Percentiles rank a stretch among this genome's conserved stretches.
These are phyloP conservation scores for Synanceia verrucosa DNA, from an alignment of 2,797 vertebrate species.

Conservation along the genomic window DNA sequence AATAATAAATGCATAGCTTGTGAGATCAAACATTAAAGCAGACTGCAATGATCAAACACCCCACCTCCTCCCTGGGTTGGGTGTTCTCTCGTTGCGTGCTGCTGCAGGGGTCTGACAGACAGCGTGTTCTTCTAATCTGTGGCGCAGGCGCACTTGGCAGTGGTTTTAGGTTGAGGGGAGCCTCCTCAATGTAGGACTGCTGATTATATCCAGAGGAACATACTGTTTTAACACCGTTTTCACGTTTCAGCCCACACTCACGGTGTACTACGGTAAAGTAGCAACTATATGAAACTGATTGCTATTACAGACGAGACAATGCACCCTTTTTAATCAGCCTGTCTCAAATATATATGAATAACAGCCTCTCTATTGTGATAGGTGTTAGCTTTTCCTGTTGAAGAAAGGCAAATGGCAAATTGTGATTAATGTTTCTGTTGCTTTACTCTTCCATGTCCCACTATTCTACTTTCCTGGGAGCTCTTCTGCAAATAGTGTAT, in stretches of 20 bases:
- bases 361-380: background rate
- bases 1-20: background rate
- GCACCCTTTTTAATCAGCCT: background rate
- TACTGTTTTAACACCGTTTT: constrained; percentile 47
- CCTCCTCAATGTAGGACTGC: constrained; percentile 31
- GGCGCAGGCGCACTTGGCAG: constrained; percentile 58
- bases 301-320: background rate
- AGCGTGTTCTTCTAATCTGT: constrained; percentile 48
- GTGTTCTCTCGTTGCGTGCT: constrained; percentile 55
- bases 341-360: background rate
- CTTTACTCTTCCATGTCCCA: background rate
- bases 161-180: constrained; percentile 32
- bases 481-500: background rate
- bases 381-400: background rate
- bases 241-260: constrained; percentile 16
- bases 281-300: background rate
- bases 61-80: constrained; percentile 44
- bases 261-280: background rate
- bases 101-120: constrained; percentile 58
- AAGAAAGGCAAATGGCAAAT: background rate
- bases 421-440: background rate
- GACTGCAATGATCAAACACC: constrained; percentile 33
- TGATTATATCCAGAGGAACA: constrained; percentile 45
- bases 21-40: constrained; percentile 17
- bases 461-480: background rate